Evolutionary conservation across 2,888 invertebrate species (phyloP), one percentile per base, ranked within the genome.

Genomic region (Neria commutata): DNA sequence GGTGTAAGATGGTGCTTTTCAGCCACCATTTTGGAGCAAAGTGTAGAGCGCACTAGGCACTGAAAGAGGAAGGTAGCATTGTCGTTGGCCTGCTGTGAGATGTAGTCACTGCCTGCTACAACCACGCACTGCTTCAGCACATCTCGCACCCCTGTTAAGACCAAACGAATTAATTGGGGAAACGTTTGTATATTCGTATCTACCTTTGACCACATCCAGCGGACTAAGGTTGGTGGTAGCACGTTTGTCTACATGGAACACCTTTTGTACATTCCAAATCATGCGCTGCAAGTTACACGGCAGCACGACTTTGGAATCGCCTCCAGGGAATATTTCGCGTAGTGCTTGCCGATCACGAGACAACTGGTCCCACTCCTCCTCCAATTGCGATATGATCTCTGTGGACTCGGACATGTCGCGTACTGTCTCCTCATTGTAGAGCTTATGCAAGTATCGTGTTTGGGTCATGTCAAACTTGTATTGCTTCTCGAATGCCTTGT

Each of bases 201-300:
- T 29, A 62, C 62, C 63, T 16, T 64, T 57, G 0, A 66, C 52
- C 0, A 96, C 94, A 80, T 91, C 88, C 56, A 95, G 85, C 0
- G 97, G 97, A 73, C 92, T 94, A 25, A 97, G 84, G 83, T 95
- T 94, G 0, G 94, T 94, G 0, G 93, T 92, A 0, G 93, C 92
- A 65, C 95, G 85, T 73, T 91, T 90, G 77, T 98, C 95, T 61
- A 98, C 95, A 76, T 95, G 94, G 86, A 98, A 98, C 75, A 97
- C 96, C 81, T 98, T 98, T 82, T 98, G 96, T 0, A 96, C 97
- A 83, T 98, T 98, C 96, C 97, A 97, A 75, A 98, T 97, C 91
- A 98, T 94, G 71, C 98, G 87, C 76, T 94, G 91, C 62, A 98
- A 85, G 82, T 98, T 98, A 79, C 98, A 98, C 0, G 98, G 98